Evolutionary conservation across 2,888 invertebrate species (phyloP), one percentile per base, ranked within the genome.

Genomic region (Lucinisca nassula): DNA sequence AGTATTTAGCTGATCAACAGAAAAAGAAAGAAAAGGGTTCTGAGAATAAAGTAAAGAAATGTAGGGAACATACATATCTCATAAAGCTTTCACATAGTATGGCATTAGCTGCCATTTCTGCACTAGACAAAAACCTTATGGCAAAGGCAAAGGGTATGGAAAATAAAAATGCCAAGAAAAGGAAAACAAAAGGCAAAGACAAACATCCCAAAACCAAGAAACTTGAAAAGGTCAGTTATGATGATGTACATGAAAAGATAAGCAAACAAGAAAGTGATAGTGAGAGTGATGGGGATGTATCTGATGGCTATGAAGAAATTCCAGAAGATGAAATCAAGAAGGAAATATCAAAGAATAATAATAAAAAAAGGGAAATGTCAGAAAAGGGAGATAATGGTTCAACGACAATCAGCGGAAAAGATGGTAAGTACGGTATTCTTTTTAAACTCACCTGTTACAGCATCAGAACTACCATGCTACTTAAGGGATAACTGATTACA

Each of bases 61-160:
- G 8, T 40, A 72, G 37, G 24, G 24, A 17, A 40, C 79, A 17
- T 61, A 83, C 49, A 73, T 58, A 38, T 79, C 76, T 24, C 51
- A 73, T 83, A 21, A 88, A 91, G 45, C 78, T 94, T 2, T 91
- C 92, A 27, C 86, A 90, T n/a, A 88, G 82, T 32, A 93, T 93
- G 92, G 93, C 91, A 6, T 72, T 88, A n/a, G 90, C 90, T 76
- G 93, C 94, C 40, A 85, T 92, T 12, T 90, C 88, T 30, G 92
- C 94, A 17, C 72, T 94, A 30, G 90, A 93, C 40, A 86, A 73
- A 17, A 87, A 82, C 14, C 73, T 90, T 51, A 58, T 84, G n/a
- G 55, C 38, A 30, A 85, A 79, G 45, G 88, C 87, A 10, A 87
- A 76, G 51, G 51, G 37, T 17, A 30, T 88, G 32, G 81, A 73